Conservation (phyloP, 2,797 vertebrate genomes). For the Botia kubotai region DNA sequence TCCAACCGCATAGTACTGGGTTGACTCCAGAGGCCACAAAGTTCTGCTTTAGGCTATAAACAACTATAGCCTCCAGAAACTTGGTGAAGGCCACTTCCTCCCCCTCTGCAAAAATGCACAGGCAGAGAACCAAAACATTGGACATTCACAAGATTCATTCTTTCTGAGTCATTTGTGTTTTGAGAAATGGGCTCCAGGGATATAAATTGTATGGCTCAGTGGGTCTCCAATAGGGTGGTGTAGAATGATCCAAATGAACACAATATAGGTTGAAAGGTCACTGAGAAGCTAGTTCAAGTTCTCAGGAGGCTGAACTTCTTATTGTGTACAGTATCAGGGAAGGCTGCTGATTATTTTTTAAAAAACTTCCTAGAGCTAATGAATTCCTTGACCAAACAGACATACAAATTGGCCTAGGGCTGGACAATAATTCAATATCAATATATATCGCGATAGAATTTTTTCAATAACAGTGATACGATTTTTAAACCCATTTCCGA, state of each 20-base stretch:
- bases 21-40: slow-evolving; percentile 54
- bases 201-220: slow-evolving; percentile 17
- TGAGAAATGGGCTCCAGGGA: slow-evolving; percentile 6
- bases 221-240: slow-evolving; percentile 11
- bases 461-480: too few relatives aligned
- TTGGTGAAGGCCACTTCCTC: slow-evolving; percentile 25
- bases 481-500: too few relatives aligned
- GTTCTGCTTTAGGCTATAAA: slow-evolving; percentile 54
- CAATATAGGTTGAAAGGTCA: background rate
- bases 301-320: background rate
- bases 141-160: slow-evolving; percentile 14
- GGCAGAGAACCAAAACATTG: slow-evolving; percentile 41
- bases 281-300: background rate
- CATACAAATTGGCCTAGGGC: slow-evolving; percentile 57
- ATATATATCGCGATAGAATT: too few relatives aligned
- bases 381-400: background rate
- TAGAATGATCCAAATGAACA: slow-evolving; percentile 8
- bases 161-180: slow-evolving; percentile 23
- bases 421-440: too few relatives aligned
- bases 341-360: background rate
- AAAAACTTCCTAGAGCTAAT: slow-evolving; percentile 54
- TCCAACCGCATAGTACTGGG: slow-evolving; percentile 45
- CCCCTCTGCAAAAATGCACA: slow-evolving; percentile 17
- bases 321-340: background rate
- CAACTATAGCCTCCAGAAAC: slow-evolving; percentile 44